Evolutionary conservation across 2,113 vertebrate species (phyloP).

Genomic region (Thalassoma bifasciatum): DNA sequence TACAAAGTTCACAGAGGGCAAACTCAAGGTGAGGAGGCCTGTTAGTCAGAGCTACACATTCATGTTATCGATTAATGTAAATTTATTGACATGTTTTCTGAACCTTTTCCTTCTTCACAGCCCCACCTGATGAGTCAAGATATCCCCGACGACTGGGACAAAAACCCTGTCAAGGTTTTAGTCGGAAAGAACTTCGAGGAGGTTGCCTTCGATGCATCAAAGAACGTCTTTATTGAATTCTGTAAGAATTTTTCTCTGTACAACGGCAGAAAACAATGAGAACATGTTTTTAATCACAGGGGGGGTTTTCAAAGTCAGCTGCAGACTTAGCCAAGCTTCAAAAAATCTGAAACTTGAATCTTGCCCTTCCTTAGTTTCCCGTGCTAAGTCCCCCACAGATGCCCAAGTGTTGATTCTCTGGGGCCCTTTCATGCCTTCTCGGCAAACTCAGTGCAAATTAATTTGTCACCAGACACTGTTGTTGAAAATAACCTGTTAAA

Average conservation of each 20-base stretch:
- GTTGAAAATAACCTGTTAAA: conserved; percentile 35
- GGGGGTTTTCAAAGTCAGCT: neutral
- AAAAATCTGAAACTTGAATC: conserved; percentile 43
- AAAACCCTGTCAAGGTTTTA: conserved; percentile 90
- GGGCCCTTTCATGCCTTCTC: neutral
- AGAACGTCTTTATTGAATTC: conserved; percentile 97
- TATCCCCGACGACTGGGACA: conserved; percentile 96
- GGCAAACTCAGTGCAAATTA: neutral
- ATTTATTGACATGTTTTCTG: neutral
- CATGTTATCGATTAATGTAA: no score
- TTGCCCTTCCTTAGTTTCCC: neutral
- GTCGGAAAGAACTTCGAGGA: conserved; percentile 98
- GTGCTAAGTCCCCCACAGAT: conserved; percentile 30
- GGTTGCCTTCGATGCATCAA: conserved; percentile 89
- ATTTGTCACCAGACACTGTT: conserved; percentile 32
- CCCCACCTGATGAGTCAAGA: conserved; percentile 99
- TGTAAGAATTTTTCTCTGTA: conserved; percentile 86
- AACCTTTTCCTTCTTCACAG: conserved; percentile 69
- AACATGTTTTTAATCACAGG: neutral
- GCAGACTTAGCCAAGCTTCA: neutral
- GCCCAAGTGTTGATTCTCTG: conserved; percentile 4
- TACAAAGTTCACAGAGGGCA: conserved; percentile 90
- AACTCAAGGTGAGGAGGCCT: conserved; percentile 89
- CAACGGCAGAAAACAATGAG: neutral
- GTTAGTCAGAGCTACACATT: neutral